Conservation (phyloP, 1,140 invertebrate species). For the Sarcophaga peregrina region DNA sequence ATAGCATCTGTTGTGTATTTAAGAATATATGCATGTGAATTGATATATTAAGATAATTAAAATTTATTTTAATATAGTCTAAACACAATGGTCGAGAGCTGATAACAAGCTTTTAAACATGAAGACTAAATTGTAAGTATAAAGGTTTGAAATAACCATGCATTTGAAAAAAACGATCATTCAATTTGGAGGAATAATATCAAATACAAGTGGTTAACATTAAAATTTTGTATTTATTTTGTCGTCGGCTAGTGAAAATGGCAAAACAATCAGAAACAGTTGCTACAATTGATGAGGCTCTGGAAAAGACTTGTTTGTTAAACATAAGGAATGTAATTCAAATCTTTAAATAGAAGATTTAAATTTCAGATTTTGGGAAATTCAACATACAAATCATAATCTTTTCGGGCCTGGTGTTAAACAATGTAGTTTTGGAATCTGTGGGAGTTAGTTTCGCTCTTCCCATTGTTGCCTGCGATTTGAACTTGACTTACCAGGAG, state of each 20-base stretch:
- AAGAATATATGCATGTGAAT: background rate
- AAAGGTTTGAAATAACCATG: background rate
- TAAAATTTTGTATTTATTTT: background rate
- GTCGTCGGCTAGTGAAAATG: background rate
- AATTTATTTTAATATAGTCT: background rate
- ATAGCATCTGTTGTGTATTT: background rate
- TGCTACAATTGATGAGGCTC: slow-evolving; percentile 43
- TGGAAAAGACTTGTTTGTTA: slow-evolving; percentile 40
- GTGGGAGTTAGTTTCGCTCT: slow-evolving; percentile 74
- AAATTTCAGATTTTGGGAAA: slow-evolving; percentile 69
- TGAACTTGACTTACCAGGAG: slow-evolving; percentile 70
- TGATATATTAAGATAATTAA: background rate
- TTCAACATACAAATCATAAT: slow-evolving; percentile 74
- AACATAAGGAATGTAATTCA: background rate
- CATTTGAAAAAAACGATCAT: background rate
- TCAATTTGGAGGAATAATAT: background rate
- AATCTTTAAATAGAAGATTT: background rate
- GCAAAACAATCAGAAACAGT: background rate
- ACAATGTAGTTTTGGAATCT: slow-evolving; percentile 73
- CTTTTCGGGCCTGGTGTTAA: slow-evolving; percentile 68
- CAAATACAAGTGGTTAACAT: background rate
- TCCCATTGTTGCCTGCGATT: slow-evolving; percentile 75
- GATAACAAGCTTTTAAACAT: background rate
- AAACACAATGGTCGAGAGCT: background rate
- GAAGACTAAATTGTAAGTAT: background rate